A percentile compares a stretch with the other conserved stretches of the same genome.
phyloP scores from a whole-genome alignment of 2,797 vertebrate species.

The Podarcis lilfordi region DNA sequence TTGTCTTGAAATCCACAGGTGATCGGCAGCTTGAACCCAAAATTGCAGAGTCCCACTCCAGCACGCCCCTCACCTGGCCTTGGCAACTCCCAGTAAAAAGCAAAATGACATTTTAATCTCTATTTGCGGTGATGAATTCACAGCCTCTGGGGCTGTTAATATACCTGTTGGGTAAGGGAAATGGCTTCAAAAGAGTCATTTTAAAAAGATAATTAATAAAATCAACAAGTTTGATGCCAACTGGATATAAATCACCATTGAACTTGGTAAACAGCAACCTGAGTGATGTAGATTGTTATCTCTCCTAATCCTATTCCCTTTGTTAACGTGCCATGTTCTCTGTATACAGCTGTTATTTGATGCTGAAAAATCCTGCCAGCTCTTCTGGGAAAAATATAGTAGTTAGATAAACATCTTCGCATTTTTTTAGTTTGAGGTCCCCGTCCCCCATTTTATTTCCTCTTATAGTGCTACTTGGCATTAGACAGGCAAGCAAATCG shows the following conservation, averaged over 20 bases:
- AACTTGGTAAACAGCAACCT: neutral
- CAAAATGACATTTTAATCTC: neutral
- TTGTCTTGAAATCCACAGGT: neutral
- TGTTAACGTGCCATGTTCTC: slow-evolving; percentile 10
- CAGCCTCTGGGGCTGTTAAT: neutral
- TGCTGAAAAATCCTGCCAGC: neutral
- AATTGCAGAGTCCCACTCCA: neutral
- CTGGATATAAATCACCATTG: neutral
- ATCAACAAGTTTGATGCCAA: neutral
- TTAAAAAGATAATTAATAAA: neutral
- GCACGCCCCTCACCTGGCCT: neutral
- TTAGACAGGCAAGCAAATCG: neutral
- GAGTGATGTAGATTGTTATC: neutral
- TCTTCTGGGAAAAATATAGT: neutral
- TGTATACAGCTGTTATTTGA: slow-evolving; percentile 6
- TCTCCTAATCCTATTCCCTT: slow-evolving; percentile 17
- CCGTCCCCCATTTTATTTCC: neutral
- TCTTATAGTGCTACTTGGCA: neutral
- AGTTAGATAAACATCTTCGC: neutral
- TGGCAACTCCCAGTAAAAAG: neutral
- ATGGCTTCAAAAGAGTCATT: slow-evolving; percentile 12
- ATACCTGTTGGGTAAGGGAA: neutral
- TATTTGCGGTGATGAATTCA: slow-evolving; percentile 7
- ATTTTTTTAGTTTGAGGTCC: neutral
- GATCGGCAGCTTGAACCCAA: neutral